Evolutionary conservation across 92 coral and sea anemone genomes (phyloP).

Genomic region (Zoanthus sansibaricus): DNA sequence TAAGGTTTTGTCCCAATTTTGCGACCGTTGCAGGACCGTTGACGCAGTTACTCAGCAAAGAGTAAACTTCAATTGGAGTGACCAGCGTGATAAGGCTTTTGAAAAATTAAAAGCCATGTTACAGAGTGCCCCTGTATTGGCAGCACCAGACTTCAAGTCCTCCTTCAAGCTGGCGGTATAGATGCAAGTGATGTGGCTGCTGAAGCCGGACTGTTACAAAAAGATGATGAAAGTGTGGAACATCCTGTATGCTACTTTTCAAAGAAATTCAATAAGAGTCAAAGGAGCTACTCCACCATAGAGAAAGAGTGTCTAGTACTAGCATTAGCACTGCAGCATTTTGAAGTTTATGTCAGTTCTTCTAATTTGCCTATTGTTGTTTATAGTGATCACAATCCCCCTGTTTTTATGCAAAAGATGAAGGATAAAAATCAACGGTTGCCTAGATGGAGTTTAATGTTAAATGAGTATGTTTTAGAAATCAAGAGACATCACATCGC

Average conservation of each 20-base stretch:
- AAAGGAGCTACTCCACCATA: slow-evolving; percentile 17
- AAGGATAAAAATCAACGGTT: slow-evolving; percentile 53
- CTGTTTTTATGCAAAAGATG: slow-evolving; percentile 49
- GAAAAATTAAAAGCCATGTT: slow-evolving; percentile 52
- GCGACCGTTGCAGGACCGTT: slow-evolving; percentile 55
- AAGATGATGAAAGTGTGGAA: slow-evolving; percentile 48
- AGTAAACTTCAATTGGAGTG: slow-evolving; percentile 60
- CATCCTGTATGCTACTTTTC: slow-evolving; percentile 51
- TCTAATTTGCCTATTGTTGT: slow-evolving; percentile 18
- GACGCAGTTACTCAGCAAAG: slow-evolving; percentile 46
- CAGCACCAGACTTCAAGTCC: slow-evolving; percentile 52
- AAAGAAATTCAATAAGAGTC: too few relatives aligned
- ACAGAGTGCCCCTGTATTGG: slow-evolving; percentile 61
- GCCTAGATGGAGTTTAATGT: slow-evolving; percentile 50
- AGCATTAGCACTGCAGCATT: slow-evolving; percentile 48
- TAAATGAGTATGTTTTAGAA: neutral
- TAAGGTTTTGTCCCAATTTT: slow-evolving; percentile 63
- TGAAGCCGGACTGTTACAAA: slow-evolving; percentile 60
- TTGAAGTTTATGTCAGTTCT: slow-evolving; percentile 48
- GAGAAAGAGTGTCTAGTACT: slow-evolving; percentile 28
- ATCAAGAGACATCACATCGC: too few relatives aligned
- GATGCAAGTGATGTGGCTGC: slow-evolving; percentile 67
- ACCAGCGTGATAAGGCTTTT: slow-evolving; percentile 55
- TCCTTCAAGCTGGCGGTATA: slow-evolving; percentile 60
- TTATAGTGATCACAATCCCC: slow-evolving; percentile 57